A percentile compares a stretch with the other conserved stretches of the same genome.
Conservation (phyloP, 2,888 invertebrate genomes). For the Belgica antarctica region DNA sequence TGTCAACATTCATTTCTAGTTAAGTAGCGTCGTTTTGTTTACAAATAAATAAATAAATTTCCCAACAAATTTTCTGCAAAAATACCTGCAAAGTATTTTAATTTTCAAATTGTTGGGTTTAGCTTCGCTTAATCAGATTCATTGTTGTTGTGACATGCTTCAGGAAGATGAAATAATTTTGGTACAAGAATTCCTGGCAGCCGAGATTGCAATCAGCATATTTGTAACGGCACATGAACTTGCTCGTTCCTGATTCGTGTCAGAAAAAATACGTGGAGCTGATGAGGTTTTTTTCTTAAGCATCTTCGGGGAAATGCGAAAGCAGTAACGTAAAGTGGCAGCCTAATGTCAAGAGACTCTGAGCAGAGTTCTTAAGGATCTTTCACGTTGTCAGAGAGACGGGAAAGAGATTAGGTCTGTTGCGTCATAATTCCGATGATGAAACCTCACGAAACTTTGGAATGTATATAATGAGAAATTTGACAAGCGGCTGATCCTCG, state of each 20-base stretch:
- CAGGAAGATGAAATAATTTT: no score
- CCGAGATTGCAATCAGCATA: neutral
- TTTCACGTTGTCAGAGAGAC: neutral
- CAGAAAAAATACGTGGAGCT: neutral
- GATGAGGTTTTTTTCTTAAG: neutral
- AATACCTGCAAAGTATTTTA: no score
- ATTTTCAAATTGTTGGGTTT: no score
- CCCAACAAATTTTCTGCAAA: no score
- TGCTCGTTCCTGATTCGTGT: neutral
- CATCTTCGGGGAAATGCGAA: neutral
- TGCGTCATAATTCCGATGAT: conserved; percentile 4
- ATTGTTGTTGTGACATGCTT: no score
- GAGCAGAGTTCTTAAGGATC: neutral
- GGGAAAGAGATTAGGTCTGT: conserved; percentile 1
- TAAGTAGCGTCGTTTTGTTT: no score
- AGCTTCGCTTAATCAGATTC: no score
- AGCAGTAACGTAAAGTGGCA: neutral
- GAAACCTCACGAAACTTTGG: neutral
- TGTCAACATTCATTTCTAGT: no score
- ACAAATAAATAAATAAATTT: no score
- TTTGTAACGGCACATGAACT: neutral
- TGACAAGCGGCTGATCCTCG: neutral
- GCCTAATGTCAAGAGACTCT: neutral
- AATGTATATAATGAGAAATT: neutral
- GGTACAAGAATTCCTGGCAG: no score